A percentile compares a stretch with the other conserved stretches of the same genome.
These are phyloP conservation scores for Watersipora subatra DNA, from an alignment of 1,140 invertebrate species.

Conservation along the genomic window DNA sequence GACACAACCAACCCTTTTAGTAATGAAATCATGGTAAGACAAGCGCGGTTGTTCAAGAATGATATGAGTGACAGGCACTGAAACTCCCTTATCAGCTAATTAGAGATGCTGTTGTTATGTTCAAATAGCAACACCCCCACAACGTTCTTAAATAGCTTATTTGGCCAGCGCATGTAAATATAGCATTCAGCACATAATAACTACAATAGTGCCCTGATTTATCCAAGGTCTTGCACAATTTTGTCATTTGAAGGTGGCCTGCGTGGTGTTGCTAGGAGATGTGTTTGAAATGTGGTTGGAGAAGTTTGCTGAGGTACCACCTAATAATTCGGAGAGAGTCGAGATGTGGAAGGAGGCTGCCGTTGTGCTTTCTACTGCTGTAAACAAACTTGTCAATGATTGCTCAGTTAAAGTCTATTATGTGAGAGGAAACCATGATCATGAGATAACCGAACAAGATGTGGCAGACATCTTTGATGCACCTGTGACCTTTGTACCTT, in stretches of 20 bases:
- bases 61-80: no score
- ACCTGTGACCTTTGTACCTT: not conserved
- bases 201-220: no score
- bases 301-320: not conserved
- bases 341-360: not conserved
- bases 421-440: not conserved
- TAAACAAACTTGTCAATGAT: not conserved
- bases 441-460: not conserved
- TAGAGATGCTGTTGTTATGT: no score
- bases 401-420: not conserved
- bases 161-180: no score
- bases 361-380: not conserved
- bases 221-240: no score
- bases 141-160: no score
- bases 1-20: no score
- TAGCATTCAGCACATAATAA: no score
- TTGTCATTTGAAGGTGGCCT: not conserved
- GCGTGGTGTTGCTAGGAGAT: not conserved
- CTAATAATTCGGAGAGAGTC: not conserved
- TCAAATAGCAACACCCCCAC: no score
- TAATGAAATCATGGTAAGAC: no score
- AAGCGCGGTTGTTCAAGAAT: no score
- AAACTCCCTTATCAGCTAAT: no score
- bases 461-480: not conserved
- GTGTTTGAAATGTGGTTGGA: not conserved